Conservation (phyloP, 2,113 vertebrate species). For the Pristiophorus japonicus region DNA sequence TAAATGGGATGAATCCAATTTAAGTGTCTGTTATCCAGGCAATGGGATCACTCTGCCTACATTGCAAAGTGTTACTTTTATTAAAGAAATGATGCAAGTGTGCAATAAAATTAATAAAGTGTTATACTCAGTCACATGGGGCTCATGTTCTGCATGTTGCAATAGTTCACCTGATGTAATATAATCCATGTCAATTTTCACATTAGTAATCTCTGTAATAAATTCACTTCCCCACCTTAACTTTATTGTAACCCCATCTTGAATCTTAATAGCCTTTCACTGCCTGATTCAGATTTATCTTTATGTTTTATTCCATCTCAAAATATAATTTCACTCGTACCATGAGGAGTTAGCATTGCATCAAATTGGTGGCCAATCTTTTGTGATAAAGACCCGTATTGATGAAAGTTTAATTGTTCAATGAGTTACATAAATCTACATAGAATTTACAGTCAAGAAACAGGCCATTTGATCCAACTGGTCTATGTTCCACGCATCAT, state of each 20-base stretch:
- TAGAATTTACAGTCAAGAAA: background rate
- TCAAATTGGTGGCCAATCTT: background rate
- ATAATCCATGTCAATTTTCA: background rate
- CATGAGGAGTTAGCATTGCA: background rate
- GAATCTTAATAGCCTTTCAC: background rate
- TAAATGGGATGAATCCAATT: background rate
- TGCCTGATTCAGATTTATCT: background rate
- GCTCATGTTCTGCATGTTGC: background rate
- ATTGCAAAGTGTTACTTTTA: background rate
- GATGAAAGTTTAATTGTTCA: background rate
- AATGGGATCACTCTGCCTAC: background rate
- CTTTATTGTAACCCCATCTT: background rate
- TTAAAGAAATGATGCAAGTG: background rate
- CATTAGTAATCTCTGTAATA: background rate
- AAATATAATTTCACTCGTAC: background rate
- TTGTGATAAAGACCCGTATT: background rate
- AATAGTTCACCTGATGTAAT: background rate
- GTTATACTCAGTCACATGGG: background rate
- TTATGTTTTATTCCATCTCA: background rate
- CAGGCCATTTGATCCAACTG: too few relatives aligned
- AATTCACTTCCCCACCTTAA: background rate
- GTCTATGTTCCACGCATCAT: background rate
- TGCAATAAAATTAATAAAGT: conserved; percentile 22
- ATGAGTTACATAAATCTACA: background rate
- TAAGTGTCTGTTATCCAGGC: background rate